Conservation (phyloP, 1,140 invertebrate species). For the Galendromus occidentalis region DNA sequence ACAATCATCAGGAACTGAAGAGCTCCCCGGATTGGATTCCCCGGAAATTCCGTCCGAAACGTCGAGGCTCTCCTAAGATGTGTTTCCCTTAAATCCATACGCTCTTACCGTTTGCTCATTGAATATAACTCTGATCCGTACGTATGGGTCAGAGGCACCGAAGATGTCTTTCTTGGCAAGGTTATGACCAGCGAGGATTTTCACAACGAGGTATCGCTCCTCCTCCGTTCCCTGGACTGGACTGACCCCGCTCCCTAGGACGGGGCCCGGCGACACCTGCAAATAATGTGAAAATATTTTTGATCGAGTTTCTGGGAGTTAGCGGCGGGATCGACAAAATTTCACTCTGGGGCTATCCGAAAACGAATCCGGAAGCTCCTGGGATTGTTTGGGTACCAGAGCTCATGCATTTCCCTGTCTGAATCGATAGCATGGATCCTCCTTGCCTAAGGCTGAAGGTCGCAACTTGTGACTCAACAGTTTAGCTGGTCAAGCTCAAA, state of each 20-base stretch:
- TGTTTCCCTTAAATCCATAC: slow-evolving; percentile 71
- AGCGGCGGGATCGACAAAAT: no score
- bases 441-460: no score
- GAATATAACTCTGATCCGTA: slow-evolving; percentile 67
- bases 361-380: no score
- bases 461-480: no score
- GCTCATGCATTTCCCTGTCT: no score
- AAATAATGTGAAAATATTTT: no score
- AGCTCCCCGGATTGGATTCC: slow-evolving; percentile 69
- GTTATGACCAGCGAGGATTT: slow-evolving; percentile 60
- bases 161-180: slow-evolving; percentile 95
- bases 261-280: background rate
- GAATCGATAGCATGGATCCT: no score
- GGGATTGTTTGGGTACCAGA: no score
- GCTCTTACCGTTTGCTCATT: slow-evolving; percentile 47
- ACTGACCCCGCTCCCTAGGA: background rate
- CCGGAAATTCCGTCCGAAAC: no score
- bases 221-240: background rate
- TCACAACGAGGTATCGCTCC: background rate
- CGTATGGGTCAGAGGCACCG: slow-evolving; percentile 90
- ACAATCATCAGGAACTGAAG: background rate
- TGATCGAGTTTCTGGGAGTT: no score
- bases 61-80: slow-evolving; percentile 85
- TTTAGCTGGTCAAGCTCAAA: no score
- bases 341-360: no score